Evolutionary conservation across 2,113 vertebrate species (phyloP), one percentile per base, ranked within the genome.

Genomic region (Prinia subflava): DNA sequence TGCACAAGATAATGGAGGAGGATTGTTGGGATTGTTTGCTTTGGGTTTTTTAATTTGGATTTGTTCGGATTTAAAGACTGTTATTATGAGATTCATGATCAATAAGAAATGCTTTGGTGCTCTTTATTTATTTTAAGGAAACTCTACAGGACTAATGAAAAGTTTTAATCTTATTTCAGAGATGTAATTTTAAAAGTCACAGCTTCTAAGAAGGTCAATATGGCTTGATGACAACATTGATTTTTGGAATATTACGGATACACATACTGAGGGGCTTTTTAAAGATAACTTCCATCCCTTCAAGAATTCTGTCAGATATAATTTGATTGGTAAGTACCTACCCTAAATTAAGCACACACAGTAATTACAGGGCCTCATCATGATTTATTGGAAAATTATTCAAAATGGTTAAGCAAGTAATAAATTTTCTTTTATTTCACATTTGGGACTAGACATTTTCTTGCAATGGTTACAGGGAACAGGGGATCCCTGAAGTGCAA

Each of bases 181-280:
- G n/a, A 55, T 88, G 87, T 75, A 94, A 96, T 96, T 96, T 52
- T 93, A 97, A 96, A 84, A 86, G 71, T 70, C 67, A 81, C 67
- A 91, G 62, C 88, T 78, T 96, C 84, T 67, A 67, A 95, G 68
- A 92, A 92, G 92, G 92, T 96, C 97, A 96, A 81, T 95, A 62
- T 42, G 16, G 30, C 65, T 80, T 76, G 57, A 77, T 93, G 85
- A 89, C 44, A 83, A 50, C 89, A 98, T 87, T 91, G 94, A 96
- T 97, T 97, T 97, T 67, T 77, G 27, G 76, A 89, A 89, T 92
- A 94, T 97, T 96, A 96, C 83, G 89, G 87, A 95, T 90, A 63
- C 42, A 64, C 70, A 80, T 39, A 77, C 64, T 49, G 88, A 79
- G 19, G 28, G 10, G 1, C 7, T 89, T 94, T 89, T 92, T 49